These are phyloP conservation scores for Abrostola triplasia DNA, from an alignment of 2,888 invertebrate genomes.

Conservation along the genomic window DNA sequence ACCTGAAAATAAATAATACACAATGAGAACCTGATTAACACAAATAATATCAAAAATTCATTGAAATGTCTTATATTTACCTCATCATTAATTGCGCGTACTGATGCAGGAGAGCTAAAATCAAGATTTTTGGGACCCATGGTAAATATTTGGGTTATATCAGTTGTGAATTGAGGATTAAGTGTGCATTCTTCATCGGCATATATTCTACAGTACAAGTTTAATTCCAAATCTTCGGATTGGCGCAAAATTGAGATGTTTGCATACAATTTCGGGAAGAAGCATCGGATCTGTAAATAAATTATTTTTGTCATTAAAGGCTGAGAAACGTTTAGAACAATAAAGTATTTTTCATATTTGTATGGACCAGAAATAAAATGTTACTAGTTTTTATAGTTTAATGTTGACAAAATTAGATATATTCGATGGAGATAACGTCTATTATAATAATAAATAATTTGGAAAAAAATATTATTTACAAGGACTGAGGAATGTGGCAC, in stretches of 20 bases:
- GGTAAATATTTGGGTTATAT: constrained; percentile 22
- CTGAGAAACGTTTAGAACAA: too few species aligned
- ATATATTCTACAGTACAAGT: constrained; percentile 37
- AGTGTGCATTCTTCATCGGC: constrained; percentile 24
- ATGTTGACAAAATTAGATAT: too few species aligned
- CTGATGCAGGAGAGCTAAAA: constrained; percentile 32
- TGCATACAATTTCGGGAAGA: constrained; percentile 11
- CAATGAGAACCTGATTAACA: too few species aligned
- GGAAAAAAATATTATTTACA: too few species aligned
- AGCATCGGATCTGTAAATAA: constrained; percentile 31
- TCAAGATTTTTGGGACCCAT: constrained; percentile 42
- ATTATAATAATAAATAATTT: too few species aligned
- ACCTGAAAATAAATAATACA: constrained; percentile 23
- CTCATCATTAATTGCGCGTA: constrained; percentile 41
- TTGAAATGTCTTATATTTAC: constrained; percentile 18
- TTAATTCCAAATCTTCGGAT: constrained; percentile 11
- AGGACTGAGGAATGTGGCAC: too few species aligned
- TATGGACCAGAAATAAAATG: too few species aligned
- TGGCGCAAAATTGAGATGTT: background rate
- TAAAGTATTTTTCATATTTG: too few species aligned
- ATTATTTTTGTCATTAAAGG: background rate
- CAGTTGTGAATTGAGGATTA: constrained; percentile 18
- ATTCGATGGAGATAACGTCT: too few species aligned
- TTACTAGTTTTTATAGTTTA: too few species aligned
- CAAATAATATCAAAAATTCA: background rate